Percentiles rank a stretch among this genome's conserved stretches.
Evolutionary conservation across 1,140 invertebrate species (phyloP).

Genomic region (Drosophila persimilis): DNA sequence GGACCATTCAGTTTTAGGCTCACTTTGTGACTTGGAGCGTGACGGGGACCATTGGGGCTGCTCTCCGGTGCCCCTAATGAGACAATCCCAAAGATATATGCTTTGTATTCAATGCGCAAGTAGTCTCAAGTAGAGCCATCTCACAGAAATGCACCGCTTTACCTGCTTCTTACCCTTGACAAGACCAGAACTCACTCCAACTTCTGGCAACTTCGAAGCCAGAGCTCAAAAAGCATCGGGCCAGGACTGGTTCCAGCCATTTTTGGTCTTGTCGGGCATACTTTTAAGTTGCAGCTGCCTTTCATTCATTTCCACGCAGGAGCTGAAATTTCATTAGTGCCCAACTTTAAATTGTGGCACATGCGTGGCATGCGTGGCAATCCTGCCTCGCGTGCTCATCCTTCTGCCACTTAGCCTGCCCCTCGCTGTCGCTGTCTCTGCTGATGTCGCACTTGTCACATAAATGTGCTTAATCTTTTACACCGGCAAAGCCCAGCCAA

Average conservation of each 20-base stretch:
- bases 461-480: constrained; percentile 77
- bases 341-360: constrained; percentile 75
- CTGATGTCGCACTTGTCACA: constrained; percentile 66
- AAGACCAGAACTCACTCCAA: neutral
- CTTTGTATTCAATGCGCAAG: constrained; percentile 17
- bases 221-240: neutral
- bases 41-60: constrained; percentile 48
- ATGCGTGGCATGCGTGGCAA: constrained; percentile 61
- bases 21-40: constrained; percentile 59
- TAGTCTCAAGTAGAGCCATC: constrained; percentile 2
- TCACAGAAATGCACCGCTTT: neutral
- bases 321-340: constrained; percentile 70
- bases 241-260: constrained; percentile 6
- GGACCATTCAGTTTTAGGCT: constrained; percentile 36
- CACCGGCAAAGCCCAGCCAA: constrained; percentile 38
- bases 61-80: constrained; percentile 34
- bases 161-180: neutral
- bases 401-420: neutral
- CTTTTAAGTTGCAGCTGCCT: constrained; percentile 29
- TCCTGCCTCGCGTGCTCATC: constrained; percentile 11
- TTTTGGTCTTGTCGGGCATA: constrained; percentile 19
- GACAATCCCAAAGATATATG: constrained; percentile 25
- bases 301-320: constrained; percentile 29
- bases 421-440: constrained; percentile 21
- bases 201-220: constrained; percentile 2